Base-by-base conservation (phyloP, 2,797 vertebrate species). In the Phyllotis vaccarum region DNA sequence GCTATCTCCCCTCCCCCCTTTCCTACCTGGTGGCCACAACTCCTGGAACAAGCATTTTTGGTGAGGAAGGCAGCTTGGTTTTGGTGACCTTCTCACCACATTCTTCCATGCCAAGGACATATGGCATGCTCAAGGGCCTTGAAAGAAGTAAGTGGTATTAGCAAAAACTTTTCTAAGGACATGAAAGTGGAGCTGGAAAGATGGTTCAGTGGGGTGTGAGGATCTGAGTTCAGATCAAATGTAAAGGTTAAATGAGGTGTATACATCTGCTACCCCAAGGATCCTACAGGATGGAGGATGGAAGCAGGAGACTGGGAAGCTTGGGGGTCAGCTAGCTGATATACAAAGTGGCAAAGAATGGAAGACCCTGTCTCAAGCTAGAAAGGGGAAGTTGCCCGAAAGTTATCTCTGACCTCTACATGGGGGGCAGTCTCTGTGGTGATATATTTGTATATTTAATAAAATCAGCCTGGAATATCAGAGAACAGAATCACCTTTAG, bases 141-240 rank as follows among this genome's bases (percentile, higher is more conserved):
- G 75, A 24, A 13, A 21, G 93, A 79, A 94, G 40, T 16, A 68
- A 93, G 90, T 74, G 1, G 96, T 87, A 56, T 16, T 1, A 4
- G 1, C 0, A 0, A 22, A 16, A 43, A 54, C 85, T 89, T 96
- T 96, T 83, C 76, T 21, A 27, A 78, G 88, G 92, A 89, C 92
- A 79, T 87, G 80, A 96, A 97, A 95, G 52, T 56, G 58, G 78
- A 92, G 52, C 78, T 56, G 16, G 40, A 21, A 29, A 24, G 72
- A 17, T 19, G 16, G 31, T 8, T 17, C 31, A 2, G 70, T 49
- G 86, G 56, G 21, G 9, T 29, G 49, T 29, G 66, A 87, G 66
- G n/a, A 10, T 66, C 64, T 4, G 13, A 29, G 83, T 11, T 40
- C n/a, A 21, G 62, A 24, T 24, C 46, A 37, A 66, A 56, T 13